These are phyloP conservation scores for Listronotus bonariensis DNA, from an alignment of 1,140 invertebrate genomes.

Conservation along the genomic window DNA sequence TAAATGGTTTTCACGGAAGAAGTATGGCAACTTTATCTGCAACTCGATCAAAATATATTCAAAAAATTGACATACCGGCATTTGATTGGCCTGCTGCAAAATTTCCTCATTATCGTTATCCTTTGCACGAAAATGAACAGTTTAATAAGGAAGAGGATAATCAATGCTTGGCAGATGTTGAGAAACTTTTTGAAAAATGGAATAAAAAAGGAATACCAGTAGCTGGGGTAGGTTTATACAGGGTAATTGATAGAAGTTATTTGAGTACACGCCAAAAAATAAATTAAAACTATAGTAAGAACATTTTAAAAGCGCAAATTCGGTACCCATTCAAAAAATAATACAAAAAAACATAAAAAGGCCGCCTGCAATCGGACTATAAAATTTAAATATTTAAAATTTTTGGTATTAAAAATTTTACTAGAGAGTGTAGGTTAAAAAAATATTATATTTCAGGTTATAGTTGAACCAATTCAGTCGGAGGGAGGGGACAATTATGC, in stretches of 20 bases:
- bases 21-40: conserved; percentile 84
- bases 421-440: no score
- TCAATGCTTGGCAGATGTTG: conserved; percentile 67
- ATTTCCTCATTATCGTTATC: conserved; percentile 78
- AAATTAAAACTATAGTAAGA: no score
- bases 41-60: conserved; percentile 94
- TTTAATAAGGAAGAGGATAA: conserved; percentile 85
- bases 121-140: conserved; percentile 76
- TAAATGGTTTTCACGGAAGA: conserved; percentile 84
- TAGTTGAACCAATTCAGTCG: conserved; percentile 96
- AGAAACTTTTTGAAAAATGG: conserved; percentile 78
- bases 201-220: conserved; percentile 80
- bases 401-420: no score
- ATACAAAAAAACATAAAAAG: no score
- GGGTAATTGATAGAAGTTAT: no score
- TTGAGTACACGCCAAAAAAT: no score
- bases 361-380: no score
- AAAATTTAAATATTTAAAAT: no score
- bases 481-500: conserved; percentile 96
- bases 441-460: conserved; percentile 58
- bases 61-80: conserved; percentile 94
- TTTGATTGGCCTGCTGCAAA: conserved; percentile 76
- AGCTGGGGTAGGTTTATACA: conserved; percentile 72
- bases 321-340: no score
- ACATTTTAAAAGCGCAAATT: no score